Evolutionary conservation across 2,113 vertebrate species (phyloP), one percentile per base, ranked within the genome.

Genomic region (Seriola rivoliana): DNA sequence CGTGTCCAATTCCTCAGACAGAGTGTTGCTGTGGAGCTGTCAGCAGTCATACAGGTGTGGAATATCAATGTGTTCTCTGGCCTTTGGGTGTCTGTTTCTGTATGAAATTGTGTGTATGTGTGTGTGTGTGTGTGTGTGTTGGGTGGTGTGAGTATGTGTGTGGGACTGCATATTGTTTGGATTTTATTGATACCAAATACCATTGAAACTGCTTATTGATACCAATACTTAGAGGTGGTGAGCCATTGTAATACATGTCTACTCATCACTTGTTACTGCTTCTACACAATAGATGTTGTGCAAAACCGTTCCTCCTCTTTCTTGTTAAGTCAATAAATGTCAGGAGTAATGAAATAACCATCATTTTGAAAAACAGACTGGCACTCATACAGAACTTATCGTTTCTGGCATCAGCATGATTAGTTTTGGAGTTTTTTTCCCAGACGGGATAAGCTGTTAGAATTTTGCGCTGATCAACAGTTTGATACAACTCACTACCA

Each of bases 1-100:
- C 60, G 64, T 92, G 89, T 93, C 88, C 90, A 90, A 90, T 90
- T 88, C 88, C 83, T 92, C 80, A 88, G 92, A 89, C 89, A 81
- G 86, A 83, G 86, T 85, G 82, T 75, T 90, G 87, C 92, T 83
- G 86, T 85, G 91, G 83, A 90, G 91, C 89, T 93, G 89, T 93
- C 91, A 89, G 87, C 69, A 85, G 84, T 74, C 79, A 88, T 76
- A 70, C 90, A 89, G 85, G 89, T 89, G 91, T 88, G 84, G 88
- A 94, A 94, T 92, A 93, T 89, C 91, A 93, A 92, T 92, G 84
- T 69, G 79, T 48, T 80, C 65, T 74, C 84, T 83, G 78, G 88
- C 80, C 86, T 91, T 82, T 90, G 69, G 75, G 71, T 78, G 80
- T 73, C 63, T 90, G 82, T 85, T 77, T 82, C 78, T 71, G 68